A percentile compares a stretch with the other conserved stretches of the same genome.
Evolutionary conservation across 2,888 invertebrate genomes (phyloP).

Genomic region (Drosophila subsilvestris): DNA sequence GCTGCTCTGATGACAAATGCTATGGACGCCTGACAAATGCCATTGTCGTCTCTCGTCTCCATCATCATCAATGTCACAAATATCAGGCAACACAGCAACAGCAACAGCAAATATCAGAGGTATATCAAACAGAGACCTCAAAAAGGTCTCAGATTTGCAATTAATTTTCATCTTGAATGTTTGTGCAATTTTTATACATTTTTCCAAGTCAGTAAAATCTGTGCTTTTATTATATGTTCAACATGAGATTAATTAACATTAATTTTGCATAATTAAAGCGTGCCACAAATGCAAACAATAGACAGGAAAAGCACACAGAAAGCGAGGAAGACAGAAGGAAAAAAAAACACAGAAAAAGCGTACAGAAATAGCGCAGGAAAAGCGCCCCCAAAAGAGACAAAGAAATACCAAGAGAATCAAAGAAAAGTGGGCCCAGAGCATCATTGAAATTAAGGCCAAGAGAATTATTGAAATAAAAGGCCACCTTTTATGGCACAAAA

Average conservation of each 20-base stretch:
- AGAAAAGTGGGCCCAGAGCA: slow-evolving; percentile 2
- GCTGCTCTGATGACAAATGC: slow-evolving; percentile 49
- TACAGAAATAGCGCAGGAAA: not conserved
- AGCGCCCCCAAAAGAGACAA: not conserved
- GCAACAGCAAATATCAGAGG: not conserved
- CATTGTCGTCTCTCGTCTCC: slow-evolving; percentile 50
- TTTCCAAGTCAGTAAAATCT: slow-evolving; percentile 46
- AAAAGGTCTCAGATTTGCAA: slow-evolving; percentile 46
- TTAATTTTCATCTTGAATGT: slow-evolving; percentile 62
- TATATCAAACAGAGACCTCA: too few species aligned
- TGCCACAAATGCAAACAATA: slow-evolving; percentile 6
- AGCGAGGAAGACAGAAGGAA: slow-evolving; percentile 1
- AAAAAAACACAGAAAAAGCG: slow-evolving; percentile 17
- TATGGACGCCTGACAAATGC: slow-evolving; percentile 48
- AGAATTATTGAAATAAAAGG: not conserved
- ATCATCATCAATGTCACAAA: slow-evolving; percentile 46
- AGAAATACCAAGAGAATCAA: slow-evolving; percentile 29
- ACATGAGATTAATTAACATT: slow-evolving; percentile 78
- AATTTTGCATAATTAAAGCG: slow-evolving; percentile 79
- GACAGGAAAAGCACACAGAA: slow-evolving; percentile 8
- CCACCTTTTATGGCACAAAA: not conserved
- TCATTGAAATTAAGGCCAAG: not conserved
- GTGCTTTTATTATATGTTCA: slow-evolving; percentile 57
- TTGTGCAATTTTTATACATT: slow-evolving; percentile 60
- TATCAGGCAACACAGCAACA: not conserved